A percentile compares a stretch with the other conserved stretches of the same genome.
Conservation (phyloP, 2,113 vertebrate genomes). For the Corydoras sp. region DNA sequence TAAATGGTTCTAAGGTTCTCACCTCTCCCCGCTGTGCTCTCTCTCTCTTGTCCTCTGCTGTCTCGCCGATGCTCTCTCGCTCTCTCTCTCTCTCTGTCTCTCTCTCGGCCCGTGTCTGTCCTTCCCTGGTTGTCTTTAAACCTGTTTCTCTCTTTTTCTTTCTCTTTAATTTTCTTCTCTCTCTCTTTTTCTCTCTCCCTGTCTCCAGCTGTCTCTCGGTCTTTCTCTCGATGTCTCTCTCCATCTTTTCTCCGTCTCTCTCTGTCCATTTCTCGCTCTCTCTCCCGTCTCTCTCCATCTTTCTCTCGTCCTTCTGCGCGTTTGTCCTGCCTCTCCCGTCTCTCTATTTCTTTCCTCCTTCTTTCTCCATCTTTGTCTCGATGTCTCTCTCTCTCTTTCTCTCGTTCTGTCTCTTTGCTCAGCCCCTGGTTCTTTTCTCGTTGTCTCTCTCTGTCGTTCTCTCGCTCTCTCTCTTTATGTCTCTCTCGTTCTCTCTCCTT, state of each 20-base stretch:
- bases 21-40: constrained; percentile 54
- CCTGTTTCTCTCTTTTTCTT: constrained; percentile 6
- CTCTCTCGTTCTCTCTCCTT: not conserved
- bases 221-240: not conserved
- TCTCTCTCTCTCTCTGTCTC: constrained; percentile 38
- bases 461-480: not conserved
- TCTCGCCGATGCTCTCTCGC: constrained; percentile 7
- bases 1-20: constrained; percentile 16
- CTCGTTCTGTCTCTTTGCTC: not conserved
- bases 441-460: not conserved
- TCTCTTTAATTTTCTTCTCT: not conserved
- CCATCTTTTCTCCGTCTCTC: constrained; percentile 48
- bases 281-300: constrained; percentile 2
- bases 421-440: not conserved
- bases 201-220: not conserved
- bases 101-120: constrained; percentile 17
- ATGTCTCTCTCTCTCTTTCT: not conserved
- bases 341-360: not conserved
- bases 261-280: constrained; percentile 40
- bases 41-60: constrained; percentile 29
- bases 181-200: not conserved
- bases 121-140: too few relatives aligned
- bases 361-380: not conserved
- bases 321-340: not conserved
- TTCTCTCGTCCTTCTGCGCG: not conserved